These are phyloP conservation scores for Caenorhabditis brenneri DNA, from an alignment of 1,140 invertebrate genomes.

Conservation along the genomic window DNA sequence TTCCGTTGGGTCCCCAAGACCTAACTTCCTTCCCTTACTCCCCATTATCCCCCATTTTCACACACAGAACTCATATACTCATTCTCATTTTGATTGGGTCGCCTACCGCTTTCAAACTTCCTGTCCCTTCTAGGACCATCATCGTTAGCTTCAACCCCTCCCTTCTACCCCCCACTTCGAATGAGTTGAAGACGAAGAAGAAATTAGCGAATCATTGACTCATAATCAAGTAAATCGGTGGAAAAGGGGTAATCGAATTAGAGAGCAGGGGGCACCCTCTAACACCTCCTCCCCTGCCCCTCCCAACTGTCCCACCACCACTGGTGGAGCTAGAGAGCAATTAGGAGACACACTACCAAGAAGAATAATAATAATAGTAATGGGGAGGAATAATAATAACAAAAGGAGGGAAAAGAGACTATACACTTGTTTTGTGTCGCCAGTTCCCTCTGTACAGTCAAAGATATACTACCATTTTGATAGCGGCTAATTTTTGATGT, in stretches of 20 bases:
- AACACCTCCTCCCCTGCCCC: not conserved
- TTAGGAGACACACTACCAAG: too few species aligned
- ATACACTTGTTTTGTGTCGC: too few species aligned
- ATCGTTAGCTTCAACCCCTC: conserved; percentile 7
- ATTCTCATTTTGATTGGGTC: not conserved
- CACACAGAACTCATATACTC: not conserved
- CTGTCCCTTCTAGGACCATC: not conserved
- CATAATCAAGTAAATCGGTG: conserved; percentile 35
- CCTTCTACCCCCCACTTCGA: not conserved
- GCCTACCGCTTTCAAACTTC: not conserved
- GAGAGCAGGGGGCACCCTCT: not conserved
- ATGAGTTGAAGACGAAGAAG: not conserved
- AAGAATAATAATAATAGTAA: too few species aligned
- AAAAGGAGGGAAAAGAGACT: too few species aligned
- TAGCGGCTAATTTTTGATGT: not conserved
- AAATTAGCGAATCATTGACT: conserved; percentile 41
- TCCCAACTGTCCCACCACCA: not conserved
- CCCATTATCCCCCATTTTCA: not conserved
- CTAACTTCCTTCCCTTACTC: not conserved
- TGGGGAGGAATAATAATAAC: not conserved
- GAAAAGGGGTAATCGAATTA: conserved; percentile 22
- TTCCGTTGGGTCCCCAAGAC: not conserved
- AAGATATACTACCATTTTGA: too few species aligned
- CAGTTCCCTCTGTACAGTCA: too few species aligned
- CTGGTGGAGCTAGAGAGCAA: too few species aligned